Evolutionary conservation across 2,797 vertebrate species (phyloP).

Genomic region (Sciaenops ocellatus): DNA sequence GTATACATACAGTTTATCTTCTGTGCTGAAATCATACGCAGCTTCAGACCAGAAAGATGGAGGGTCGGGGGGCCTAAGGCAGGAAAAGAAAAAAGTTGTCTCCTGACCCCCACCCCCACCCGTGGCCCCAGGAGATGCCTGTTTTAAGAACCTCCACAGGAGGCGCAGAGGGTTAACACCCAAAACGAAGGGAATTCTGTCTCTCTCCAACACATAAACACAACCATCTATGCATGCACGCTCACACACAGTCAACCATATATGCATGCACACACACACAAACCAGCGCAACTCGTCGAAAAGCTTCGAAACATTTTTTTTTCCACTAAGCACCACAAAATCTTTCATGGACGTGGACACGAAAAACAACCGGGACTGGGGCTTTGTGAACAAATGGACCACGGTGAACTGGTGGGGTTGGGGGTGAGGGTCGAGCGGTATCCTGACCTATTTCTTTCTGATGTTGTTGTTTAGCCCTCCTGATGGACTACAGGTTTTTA

Average conservation of each 20-base stretch:
- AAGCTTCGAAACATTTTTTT: conserved; percentile 62
- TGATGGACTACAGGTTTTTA: conserved; percentile 5
- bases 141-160: conserved; percentile 87
- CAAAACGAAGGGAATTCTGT: conserved; percentile 77
- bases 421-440: conserved; percentile 3
- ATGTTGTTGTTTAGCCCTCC: conserved; percentile 24
- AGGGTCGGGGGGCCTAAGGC: conserved; percentile 42
- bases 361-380: conserved; percentile 48
- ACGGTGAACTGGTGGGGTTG: background rate
- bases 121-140: conserved; percentile 75
- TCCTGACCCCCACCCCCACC: conserved; percentile 52
- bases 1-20: conserved; percentile 41
- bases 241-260: conserved; percentile 59
- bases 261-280: conserved; percentile 29
- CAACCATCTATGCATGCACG: conserved; percentile 62
- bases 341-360: conserved; percentile 50
- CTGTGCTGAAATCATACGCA: conserved; percentile 55
- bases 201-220: conserved; percentile 61
- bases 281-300: conserved; percentile 52
- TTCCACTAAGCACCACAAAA: conserved; percentile 65
- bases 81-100: conserved; percentile 31
- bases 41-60: conserved; percentile 44
- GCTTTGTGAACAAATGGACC: conserved; percentile 23
- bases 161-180: conserved; percentile 83
- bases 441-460: background rate